Conservation (phyloP, 1,140 invertebrate genomes). For the Lordiphosa stackelbergi region DNA sequence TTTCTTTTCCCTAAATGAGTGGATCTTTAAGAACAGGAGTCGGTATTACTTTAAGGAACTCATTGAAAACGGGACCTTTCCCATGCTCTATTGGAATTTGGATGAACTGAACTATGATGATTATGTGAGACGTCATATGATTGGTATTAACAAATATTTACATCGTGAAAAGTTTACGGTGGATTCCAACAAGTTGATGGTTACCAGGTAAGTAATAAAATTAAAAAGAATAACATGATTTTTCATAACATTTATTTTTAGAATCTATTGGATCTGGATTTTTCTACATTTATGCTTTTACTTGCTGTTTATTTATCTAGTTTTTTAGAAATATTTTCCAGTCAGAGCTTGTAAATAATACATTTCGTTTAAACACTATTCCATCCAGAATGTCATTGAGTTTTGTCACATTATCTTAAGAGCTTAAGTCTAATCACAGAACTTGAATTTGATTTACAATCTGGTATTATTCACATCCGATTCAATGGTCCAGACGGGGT, state of each 20-base stretch:
- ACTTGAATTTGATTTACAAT: constrained; percentile 28
- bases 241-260: constrained; percentile 7
- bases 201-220: constrained; percentile 78
- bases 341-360: constrained; percentile 4
- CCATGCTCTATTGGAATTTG: constrained; percentile 61
- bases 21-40: constrained; percentile 89
- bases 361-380: background rate
- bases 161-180: constrained; percentile 85
- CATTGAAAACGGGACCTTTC: constrained; percentile 33
- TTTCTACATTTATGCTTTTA: constrained; percentile 48
- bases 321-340: constrained; percentile 30
- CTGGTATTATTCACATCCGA: constrained; percentile 65
- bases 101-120: constrained; percentile 81
- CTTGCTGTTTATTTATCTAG: constrained; percentile 32
- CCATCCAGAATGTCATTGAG: constrained; percentile 6
- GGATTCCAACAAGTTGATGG: constrained; percentile 81
- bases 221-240: background rate
- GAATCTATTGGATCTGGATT: constrained; percentile 62
- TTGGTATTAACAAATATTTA: constrained; percentile 87
- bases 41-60: constrained; percentile 81
- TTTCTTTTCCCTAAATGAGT: constrained; percentile 92
- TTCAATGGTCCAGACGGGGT: constrained; percentile 64
- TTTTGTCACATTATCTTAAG: constrained; percentile 30
- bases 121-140: constrained; percentile 85
- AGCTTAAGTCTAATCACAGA: constrained; percentile 22